These are phyloP conservation scores for Pseudococcus viburni DNA, from an alignment of 2,888 invertebrate species.

Conservation along the genomic window DNA sequence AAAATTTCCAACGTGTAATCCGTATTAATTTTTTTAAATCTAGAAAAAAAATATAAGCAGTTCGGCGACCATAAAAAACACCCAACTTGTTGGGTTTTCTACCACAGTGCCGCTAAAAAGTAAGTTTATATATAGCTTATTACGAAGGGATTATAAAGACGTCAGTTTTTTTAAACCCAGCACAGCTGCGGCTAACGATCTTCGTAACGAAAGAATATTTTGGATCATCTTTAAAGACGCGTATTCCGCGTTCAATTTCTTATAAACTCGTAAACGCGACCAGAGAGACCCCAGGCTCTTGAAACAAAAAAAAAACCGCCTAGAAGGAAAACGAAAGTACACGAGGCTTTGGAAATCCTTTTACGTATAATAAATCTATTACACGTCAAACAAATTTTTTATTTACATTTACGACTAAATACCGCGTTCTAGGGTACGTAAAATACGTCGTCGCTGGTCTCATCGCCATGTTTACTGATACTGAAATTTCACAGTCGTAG, in stretches of 20 bases:
- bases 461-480: background rate
- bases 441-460: background rate
- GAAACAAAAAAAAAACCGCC: background rate
- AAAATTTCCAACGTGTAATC: background rate
- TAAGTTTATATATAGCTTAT: slow-evolving; percentile 63
- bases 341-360: slow-evolving; percentile 26
- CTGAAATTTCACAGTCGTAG: slow-evolving; percentile 10
- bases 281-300: background rate
- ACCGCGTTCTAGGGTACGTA: background rate
- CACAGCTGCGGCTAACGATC: slow-evolving; percentile 63
- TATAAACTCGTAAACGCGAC: slow-evolving; percentile 6
- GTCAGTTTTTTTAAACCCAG: slow-evolving; percentile 50
- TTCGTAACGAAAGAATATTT: slow-evolving; percentile 46
- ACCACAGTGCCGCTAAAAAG: background rate
- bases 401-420: slow-evolving; percentile 47
- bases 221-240: slow-evolving; percentile 22
- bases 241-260: slow-evolving; percentile 29
- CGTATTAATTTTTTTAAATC: slow-evolving; percentile 49
- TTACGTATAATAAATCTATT: slow-evolving; percentile 39
- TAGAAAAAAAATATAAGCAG: background rate
- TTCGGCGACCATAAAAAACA: background rate
- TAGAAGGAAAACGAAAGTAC: background rate
- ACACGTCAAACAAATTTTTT: slow-evolving; percentile 51
- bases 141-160: slow-evolving; percentile 64
- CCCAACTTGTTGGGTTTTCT: slow-evolving; percentile 34